phyloP scores from a whole-genome alignment of 2,113 vertebrate species.

The Furnarius figulus region DNA sequence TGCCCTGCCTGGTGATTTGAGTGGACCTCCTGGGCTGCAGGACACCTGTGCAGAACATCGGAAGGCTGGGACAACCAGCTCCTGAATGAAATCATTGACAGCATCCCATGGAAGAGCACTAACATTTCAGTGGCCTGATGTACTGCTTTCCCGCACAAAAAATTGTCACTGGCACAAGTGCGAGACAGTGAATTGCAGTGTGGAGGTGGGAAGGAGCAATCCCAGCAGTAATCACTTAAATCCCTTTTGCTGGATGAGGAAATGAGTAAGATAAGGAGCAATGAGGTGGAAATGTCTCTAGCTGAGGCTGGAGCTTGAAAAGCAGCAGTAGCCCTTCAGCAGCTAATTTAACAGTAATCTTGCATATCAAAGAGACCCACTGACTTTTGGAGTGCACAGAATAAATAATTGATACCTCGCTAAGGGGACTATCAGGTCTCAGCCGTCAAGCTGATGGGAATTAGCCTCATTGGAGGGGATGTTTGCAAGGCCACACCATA shows the following conservation, averaged over 20 bases:
- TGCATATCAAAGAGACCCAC: slow-evolving; percentile 1
- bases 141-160: not conserved
- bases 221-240: not conserved
- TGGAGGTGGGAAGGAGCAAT: not conserved
- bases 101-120: not conserved
- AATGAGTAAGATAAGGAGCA: not conserved
- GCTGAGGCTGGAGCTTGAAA: not conserved
- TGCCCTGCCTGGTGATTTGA: not conserved
- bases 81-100: not conserved
- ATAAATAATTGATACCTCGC: slow-evolving; percentile 18
- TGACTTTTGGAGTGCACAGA: slow-evolving; percentile 15
- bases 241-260: not conserved
- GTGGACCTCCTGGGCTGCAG: not conserved
- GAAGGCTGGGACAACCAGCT: not conserved
- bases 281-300: not conserved
- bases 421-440: not conserved
- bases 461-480: slow-evolving; percentile 22
- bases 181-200: not conserved
- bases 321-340: not conserved
- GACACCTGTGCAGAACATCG: not conserved
- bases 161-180: fast-evolving
- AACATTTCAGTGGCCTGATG: not conserved
- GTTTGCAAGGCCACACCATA: not conserved
- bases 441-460: not conserved
- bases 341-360: slow-evolving; percentile 1